These are phyloP conservation scores for Frankliniella fusca DNA, from an alignment of 2,888 invertebrate species.

Conservation along the genomic window DNA sequence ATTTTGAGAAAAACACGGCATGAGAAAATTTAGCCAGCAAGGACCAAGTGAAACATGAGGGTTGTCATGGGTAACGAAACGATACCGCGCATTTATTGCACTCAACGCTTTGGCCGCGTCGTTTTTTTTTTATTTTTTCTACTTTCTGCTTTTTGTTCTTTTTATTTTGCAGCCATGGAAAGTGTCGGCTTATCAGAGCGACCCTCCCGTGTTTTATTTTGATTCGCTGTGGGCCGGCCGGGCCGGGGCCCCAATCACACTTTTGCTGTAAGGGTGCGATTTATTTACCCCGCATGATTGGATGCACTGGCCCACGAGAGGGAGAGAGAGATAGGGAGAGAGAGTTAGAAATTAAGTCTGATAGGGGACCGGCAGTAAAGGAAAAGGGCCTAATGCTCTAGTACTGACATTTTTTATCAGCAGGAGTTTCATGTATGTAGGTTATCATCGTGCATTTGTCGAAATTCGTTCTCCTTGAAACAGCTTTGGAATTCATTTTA, in stretches of 20 bases:
- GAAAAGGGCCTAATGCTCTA: not conserved
- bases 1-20: not conserved
- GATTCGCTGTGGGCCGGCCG: not conserved
- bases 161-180: not conserved
- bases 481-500: no score
- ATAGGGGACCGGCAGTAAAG: not conserved
- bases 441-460: no score
- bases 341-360: not conserved
- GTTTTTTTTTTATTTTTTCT: not conserved
- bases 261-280: not conserved
- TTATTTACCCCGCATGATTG: conserved; percentile 11
- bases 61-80: no score
- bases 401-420: no score
- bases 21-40: not conserved
- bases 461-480: no score
- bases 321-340: not conserved
- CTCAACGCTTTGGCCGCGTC: not conserved
- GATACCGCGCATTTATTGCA: not conserved
- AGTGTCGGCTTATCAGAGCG: not conserved
- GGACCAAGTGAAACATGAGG: not conserved
- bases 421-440: no score
- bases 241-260: not conserved
- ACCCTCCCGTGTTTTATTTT: not conserved
- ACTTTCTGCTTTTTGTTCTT: not conserved
- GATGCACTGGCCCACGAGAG: not conserved